phyloP scores from a whole-genome alignment of 2,888 invertebrate genomes.

The Seladonia tumulorum region DNA sequence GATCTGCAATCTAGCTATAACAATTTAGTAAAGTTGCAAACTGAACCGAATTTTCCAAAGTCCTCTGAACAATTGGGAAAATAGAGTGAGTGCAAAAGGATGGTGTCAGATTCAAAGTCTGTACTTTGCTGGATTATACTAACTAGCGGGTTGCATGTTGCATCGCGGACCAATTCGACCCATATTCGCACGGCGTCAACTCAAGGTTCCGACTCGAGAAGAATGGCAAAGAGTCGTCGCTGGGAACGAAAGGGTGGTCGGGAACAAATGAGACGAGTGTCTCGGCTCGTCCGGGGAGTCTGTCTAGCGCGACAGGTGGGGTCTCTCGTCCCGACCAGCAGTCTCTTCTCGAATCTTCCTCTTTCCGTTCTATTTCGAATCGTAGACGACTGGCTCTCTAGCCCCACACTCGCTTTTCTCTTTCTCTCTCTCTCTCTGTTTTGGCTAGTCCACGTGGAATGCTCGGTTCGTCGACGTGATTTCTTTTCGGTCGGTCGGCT shows the following conservation, averaged over 20 bases:
- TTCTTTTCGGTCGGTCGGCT: conserved; percentile 4
- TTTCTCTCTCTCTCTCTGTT: background rate
- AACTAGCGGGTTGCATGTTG: background rate
- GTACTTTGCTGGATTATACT: background rate
- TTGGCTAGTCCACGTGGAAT: background rate
- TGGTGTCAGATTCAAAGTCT: background rate
- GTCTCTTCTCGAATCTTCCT: conserved; percentile 34
- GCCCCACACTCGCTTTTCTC: background rate
- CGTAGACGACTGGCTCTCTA: background rate
- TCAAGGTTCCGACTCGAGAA: background rate
- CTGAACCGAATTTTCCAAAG: no score
- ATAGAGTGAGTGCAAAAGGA: no score
- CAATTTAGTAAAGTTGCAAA: no score
- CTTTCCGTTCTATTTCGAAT: conserved; percentile 30
- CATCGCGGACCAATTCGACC: background rate
- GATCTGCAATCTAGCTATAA: no score
- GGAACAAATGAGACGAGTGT: conserved; percentile 9
- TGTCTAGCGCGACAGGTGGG: conserved; percentile 12
- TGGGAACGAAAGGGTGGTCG: conserved; percentile 1
- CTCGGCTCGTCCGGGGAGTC: background rate
- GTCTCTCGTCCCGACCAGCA: conserved; percentile 3
- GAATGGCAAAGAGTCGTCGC: conserved; percentile 15
- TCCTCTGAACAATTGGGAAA: no score
- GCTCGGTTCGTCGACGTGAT: background rate
- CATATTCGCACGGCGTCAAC: background rate